Base-by-base conservation (phyloP, 2,797 vertebrate genomes). In the Danio kyathit region DNA sequence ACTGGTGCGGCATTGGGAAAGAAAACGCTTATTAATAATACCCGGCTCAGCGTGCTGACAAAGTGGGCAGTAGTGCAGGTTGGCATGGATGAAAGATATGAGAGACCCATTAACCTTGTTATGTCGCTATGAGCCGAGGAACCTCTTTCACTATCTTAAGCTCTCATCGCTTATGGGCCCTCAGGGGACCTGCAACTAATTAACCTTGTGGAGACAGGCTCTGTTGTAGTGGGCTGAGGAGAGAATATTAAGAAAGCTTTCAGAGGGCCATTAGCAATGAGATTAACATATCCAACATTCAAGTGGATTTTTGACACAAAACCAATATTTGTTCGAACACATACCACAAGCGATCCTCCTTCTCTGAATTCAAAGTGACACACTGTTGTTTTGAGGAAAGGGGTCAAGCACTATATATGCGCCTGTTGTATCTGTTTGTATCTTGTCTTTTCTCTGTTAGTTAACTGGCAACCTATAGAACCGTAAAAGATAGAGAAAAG, bases 271-370 rank as follows among this genome's bases (percentile, higher is more conserved):
- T 93, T 93, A 94, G 91, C 84, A 82, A 79, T 86, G 88, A 91
- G 92, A 94, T 94, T 94, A 94, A 92, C 92, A 92, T 91, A 91
- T 94, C 91, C 89, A 92, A 92, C 91, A 91, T 93, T 92, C 86
- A 91, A 93, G 90, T 88, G 90, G 88, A 90, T 93, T 93, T 93
- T 90, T 93, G 93, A 94, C 92, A 93, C 83, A 93, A 94, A 93
- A 92, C 92, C 93, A 93, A 94, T 95, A 94, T 92, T 93, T 89
- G 89, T 87, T 90, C 86, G 84, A 86, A 86, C 85, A 63, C 80
- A 86, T 83, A 84, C 64, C 80, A 64, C 77, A 86, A 83, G 21
- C 56, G 16, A 84, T 83, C 85, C 21, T 81, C 88, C 88, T 79
- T 83, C 63, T 77, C 82, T 81, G 87, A 91, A 92, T 90, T 87